Percentiles rank a stretch among this genome's conserved stretches.
Evolutionary conservation across 2,797 vertebrate species (phyloP).

Genomic region (Poeciliopsis infans): DNA sequence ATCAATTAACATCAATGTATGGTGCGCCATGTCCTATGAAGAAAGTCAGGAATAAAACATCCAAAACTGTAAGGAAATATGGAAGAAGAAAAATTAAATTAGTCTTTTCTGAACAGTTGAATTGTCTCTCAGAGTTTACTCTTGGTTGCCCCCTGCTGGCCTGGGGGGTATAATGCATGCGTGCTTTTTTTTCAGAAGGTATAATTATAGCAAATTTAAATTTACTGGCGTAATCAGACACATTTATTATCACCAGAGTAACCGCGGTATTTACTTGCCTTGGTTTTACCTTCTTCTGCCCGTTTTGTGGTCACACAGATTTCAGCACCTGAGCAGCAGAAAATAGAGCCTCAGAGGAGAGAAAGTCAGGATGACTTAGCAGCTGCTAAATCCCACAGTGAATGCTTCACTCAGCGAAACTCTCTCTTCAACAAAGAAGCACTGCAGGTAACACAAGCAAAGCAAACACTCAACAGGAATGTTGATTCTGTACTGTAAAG

Average conservation of each 20-base stretch:
- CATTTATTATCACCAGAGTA: background rate
- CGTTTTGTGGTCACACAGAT: slow-evolving; percentile 54
- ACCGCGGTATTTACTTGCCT: background rate
- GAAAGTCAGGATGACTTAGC: slow-evolving; percentile 54
- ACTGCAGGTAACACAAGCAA: slow-evolving; percentile 74
- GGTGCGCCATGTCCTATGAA: background rate
- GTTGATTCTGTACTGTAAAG: background rate
- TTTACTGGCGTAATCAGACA: background rate
- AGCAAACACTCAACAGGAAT: background rate
- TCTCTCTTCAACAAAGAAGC: slow-evolving; percentile 79
- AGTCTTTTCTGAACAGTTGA: background rate
- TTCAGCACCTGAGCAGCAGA: slow-evolving; percentile 48
- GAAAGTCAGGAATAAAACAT: background rate
- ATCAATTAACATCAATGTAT: background rate
- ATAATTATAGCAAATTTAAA: slow-evolving; percentile 29
- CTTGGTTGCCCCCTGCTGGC: background rate
- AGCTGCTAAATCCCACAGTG: slow-evolving; percentile 50
- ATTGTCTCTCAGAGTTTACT: background rate
- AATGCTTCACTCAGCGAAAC: slow-evolving; percentile 74
- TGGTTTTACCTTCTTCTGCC: slow-evolving; percentile 17
- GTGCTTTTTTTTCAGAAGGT: background rate
- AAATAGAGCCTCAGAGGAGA: slow-evolving; percentile 48
- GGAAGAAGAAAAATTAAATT: background rate
- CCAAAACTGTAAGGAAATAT: background rate
- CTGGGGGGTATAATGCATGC: background rate